Base-by-base conservation (phyloP, 2,888 invertebrate genomes). In the Heliconius charithonia region DNA sequence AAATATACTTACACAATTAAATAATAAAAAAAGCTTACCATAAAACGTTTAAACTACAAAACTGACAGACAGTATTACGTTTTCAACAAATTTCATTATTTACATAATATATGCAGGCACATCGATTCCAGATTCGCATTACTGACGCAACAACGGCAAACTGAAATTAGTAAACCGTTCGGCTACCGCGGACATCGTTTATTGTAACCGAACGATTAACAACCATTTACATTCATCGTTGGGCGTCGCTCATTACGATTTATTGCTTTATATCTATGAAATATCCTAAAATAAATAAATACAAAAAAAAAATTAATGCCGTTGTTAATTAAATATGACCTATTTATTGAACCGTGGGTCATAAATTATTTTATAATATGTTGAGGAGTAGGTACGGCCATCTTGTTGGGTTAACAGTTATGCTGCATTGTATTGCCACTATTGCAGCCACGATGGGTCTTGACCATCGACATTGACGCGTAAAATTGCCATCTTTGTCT, bases 141-240 rank as follows among this genome's bases (percentile, higher is more conserved):
- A 84, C 86, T 91, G 91, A 92, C 91, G 93, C 90, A 93, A 93
- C 89, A 82, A 85, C 86, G 89, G 86, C 89, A 87, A 86, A 87
- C 86, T 83, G 87, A 91, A 92, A 92, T 91, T 92, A 89, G 93
- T 92, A 92, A 93, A 92, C 90, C 91, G 87, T 89, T 89, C 91
- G 89, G 85, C 86, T 87, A 89, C 88, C 87, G 85, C 89, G 89
- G 91, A 90, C 91, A 87, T 90, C 87, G 89, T 90, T 91, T 89
- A 90, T 88, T 89, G 88, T 88, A 88, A 82, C 82, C 73, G 76
- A 82, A 79, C 83, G 83, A 89, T 91, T 92, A 90, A 85, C 86
- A 86, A 87, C 89, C 87, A 92, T 92, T 92, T 90, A 87, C 87
- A 93, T 92, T 92, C 90, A 84, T 86, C 80, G 88, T 88, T 88